Evolutionary conservation across 2,888 invertebrate genomes (phyloP), one percentile per base, ranked within the genome.

Genomic region (Hydrotaea cyrtoneurina): DNA sequence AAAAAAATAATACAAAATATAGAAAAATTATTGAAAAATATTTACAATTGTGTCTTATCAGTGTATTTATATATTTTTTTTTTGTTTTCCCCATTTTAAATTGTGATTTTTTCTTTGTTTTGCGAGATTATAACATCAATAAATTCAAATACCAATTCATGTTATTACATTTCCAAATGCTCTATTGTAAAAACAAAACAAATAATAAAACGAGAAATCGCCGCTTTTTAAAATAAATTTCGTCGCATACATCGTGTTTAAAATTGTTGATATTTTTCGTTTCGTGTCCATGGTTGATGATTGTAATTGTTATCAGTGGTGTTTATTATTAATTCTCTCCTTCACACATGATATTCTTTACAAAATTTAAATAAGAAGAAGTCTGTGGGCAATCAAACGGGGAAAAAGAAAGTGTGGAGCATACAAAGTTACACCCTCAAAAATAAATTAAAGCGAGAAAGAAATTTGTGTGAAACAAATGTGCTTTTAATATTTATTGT

Each of bases 1-100:
- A n/a, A n/a, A 43, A 13, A 43, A 43, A 8, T 43, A 43, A 11
- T 57, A 57, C 23, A 59, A 59, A 23, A 53, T 69, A n/a, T n/a
- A 31, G n/a, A 50, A 31, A 23, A 71, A 78, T 74, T 66, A 59
- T 57, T 76, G n/a, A 66, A 76, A 66, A 76, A 69, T 26, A 57
- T 23, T 55, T 3, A 23, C 36, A 5, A 36, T 15, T 59, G 11
- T 75, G 17, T 80, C 62, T 84, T 84, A 84, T 84, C 80, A 80
- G 78, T 78, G 71, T 64, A 36, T 74, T 21, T 64, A 17, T 46
- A 43, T 66, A n/a, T n/a, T n/a, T n/a, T n/a, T 31, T 31, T 31
- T 31, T 36, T 64, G 15, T 43, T 31, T 31, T 4, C 7, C 15
- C 46, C 15, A 69, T 43, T 43, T 23, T 1, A 66, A 21, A 69